Base-by-base conservation (phyloP, 2,797 vertebrate genomes). In the Lepidocolaptes lacrymiger region DNA sequence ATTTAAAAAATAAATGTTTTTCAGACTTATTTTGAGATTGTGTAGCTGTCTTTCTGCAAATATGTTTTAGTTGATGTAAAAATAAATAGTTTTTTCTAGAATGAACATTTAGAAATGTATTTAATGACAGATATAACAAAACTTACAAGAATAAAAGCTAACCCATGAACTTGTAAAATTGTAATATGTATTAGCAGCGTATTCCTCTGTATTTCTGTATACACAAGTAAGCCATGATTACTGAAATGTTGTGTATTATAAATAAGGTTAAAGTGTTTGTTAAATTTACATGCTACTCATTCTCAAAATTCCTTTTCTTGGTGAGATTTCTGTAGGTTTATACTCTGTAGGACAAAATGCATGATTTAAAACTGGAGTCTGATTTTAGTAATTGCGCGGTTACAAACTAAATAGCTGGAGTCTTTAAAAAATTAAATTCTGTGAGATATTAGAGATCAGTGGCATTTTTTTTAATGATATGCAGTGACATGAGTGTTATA, bases 1-100 rank as follows among this genome's bases (percentile, higher is more conserved):
- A 82, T 54, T 94, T 63, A 43, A 94, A 96, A 93, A 90, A 26
- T 79, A 48, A 71, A 58, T 62, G 30, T 80, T 89, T 93, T 48
- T 91, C 77, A 77, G 86, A 64, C 66, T 92, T 91, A 12, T 81
- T 55, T 89, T 91, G n/a, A 78, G 44, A 24, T 55, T 88, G 19
- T 74, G 10, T 58, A 43, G 39, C 67, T 91, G 52, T 49, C 73
- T 88, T 84, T 68, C 62, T 94, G 81, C 77, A 92, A 67, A 66
- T 80, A 14, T n/a, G 32, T 37, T 87, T 89, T 75, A 39, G 34
- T 28, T 72, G 51, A 69, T 68, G 91, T 77, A 7, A 69, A 91
- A 92, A 68, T 56, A 67, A 46, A 28, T 30, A 12, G 6, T 17
- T 92, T 79, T 80, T 49, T 67, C 82, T 46, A 68, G 56, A 71